Percentiles rank a stretch among this genome's conserved stretches.
Conservation (phyloP, 2,888 invertebrate genomes). For the Syrphus vitripennis region DNA sequence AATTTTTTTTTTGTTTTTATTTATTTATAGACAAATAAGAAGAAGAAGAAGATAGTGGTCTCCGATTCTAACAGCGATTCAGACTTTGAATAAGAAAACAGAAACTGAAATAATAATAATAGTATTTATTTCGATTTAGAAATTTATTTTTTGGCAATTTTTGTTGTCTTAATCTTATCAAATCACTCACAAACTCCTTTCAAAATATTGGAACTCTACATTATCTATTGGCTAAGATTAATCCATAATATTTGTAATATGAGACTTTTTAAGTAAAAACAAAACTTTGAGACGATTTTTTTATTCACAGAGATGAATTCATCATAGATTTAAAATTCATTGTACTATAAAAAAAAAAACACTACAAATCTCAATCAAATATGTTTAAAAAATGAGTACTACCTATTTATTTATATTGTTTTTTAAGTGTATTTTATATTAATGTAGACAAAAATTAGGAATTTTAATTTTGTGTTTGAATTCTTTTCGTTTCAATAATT, state of each 20-base stretch:
- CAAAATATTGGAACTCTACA: background rate
- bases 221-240: background rate
- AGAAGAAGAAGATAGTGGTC: conserved; percentile 73
- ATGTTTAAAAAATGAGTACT: background rate
- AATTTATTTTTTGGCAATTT: background rate
- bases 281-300: background rate
- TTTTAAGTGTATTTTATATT: background rate
- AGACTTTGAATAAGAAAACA: conserved; percentile 70
- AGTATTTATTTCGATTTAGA: conserved; percentile 44
- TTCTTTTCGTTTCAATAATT: background rate
- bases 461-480: conserved; percentile 19
- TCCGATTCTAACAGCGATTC: conserved; percentile 74
- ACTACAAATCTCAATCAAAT: background rate
- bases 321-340: background rate
- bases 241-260: background rate
- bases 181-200: background rate
- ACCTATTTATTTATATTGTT: background rate
- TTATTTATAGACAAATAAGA: conserved; percentile 73
- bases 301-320: background rate
- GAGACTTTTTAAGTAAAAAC: background rate
- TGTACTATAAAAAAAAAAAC: background rate
- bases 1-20: background rate
- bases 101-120: background rate
- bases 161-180: background rate
- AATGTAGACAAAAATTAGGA: background rate